Base-by-base conservation (phyloP, 2,888 invertebrate species). In the Heterodera filipjevi region DNA sequence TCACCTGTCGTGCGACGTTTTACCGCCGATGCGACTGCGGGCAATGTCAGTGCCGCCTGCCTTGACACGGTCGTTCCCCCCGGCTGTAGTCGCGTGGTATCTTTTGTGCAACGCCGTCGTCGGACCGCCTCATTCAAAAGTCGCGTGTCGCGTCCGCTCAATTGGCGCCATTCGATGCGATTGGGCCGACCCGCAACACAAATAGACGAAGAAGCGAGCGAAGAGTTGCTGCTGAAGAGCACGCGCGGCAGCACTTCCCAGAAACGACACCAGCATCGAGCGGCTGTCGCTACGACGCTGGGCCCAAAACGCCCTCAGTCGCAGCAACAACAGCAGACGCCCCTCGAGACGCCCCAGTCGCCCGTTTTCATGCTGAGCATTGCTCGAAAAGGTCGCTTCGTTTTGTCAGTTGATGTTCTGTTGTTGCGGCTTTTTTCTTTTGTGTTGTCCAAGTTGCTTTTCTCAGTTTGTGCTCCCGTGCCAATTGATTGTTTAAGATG, bases 121-220 rank as follows among this genome's bases (percentile, higher is more conserved):
- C 84, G 85, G 72, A 80, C 84, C 22, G 80, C 85, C 30, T 84
- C 84, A 27, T 76, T 85, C 33, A 76, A 79, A 76, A 83, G 79
- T 71, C 70, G 72, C 33, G 49, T 78, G 12, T 68, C 66, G 14
- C 79, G 79, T 30, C 73, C 70, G 33, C 76, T 71, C 19, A 79
- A 71, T 30, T 68, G 44, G 30, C 72, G 85, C 71, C 80, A 82
- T 30, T 84, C 84, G 44, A 83, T 85, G 80, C 78, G 83, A 27
- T 8, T 84, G 33, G 76, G 83, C 39, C 53, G 74, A 32, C 30
- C 79, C 27, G 44, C 74, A 70, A 59, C 82, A 30, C 35, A 46
- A 39, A 46, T 73, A 1, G 77, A 71, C 33, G 49, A 71, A 8
- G 64, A 79, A 30, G 66, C 66, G 76, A 44, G 66, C 33, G 44